Evolutionary conservation across 2,113 vertebrate genomes (phyloP), one percentile per base, ranked within the genome.

Genomic region (Rhinoderma darwinii): DNA sequence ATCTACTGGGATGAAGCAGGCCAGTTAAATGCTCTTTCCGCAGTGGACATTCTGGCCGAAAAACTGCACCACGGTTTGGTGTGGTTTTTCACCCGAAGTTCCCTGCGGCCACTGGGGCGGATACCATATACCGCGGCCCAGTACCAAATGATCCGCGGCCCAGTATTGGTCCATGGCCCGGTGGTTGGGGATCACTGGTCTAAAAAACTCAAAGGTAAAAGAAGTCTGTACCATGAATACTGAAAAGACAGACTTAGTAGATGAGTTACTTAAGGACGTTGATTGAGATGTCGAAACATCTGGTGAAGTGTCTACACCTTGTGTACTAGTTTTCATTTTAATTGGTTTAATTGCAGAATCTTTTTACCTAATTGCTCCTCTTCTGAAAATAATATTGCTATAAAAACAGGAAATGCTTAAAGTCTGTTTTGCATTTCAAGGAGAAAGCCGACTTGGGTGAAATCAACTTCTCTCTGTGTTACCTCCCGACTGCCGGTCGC

Each of bases 381-480:
- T 75, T 43, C 73, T 75, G 39, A 44, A 8, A 12, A 50, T 77
- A 51, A 10, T 77, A 78, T 78, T 78, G 44, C 75, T 78, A 8
- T 78, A 78, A 78, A 78, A 51, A 50, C 78, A 80, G 54, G 54
- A 81, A 80, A 63, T 72, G 25, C 30, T 78, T 18, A 37, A n/a
- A 32, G 30, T 66, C 12, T 39, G 10, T 61, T 59, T 63, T 61
- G 79, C 43, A 51, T 27, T 73, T 39, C 77, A 94, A 98, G 97
- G 97, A 98, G 90, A 98, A 98, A 91, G 97, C 96, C 6, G 97
- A 98, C 88, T 94, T 98, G n/a, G 97, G 97, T 82, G 97, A 98
- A 94, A 93, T 98, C 91, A 98, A 97, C 89, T 98, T 98, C 93
- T 98, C 97, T 25, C 94, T 98, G 92, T 98, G 97, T 93, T 98